Percentiles rank a stretch among this genome's conserved stretches.
These are phyloP conservation scores for Dipus sagitta DNA, from an alignment of 2,797 vertebrate genomes.

Conservation along the genomic window DNA sequence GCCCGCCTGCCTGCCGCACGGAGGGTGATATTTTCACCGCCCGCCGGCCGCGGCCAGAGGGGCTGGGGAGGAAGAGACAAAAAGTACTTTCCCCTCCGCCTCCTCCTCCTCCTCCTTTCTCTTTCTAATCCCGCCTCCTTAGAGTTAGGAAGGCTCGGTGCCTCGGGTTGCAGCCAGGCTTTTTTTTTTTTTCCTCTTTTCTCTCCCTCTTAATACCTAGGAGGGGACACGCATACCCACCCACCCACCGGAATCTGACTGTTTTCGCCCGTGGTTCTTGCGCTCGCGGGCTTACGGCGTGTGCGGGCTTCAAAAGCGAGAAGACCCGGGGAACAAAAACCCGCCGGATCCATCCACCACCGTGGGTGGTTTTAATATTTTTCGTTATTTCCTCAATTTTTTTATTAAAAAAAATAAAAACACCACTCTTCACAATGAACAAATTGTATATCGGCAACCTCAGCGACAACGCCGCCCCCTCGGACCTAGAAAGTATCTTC, in stretches of 20 bases:
- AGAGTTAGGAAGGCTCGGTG: constrained; percentile 85
- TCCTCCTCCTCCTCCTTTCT: constrained; percentile 62
- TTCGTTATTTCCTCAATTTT: constrained; percentile 52
- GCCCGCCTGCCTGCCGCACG: constrained; percentile 83
- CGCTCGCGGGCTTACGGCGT: constrained; percentile 65
- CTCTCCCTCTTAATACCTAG: constrained; percentile 67
- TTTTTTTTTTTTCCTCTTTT: constrained; percentile 80
- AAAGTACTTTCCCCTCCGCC: constrained; percentile 92
- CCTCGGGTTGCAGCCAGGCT: constrained; percentile 74
- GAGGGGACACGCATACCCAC: constrained; percentile 69
- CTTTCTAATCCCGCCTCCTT: constrained; percentile 71
- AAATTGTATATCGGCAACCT: constrained; percentile 99
- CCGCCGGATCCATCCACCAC: constrained; percentile 61
- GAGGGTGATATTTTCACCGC: constrained; percentile 95
- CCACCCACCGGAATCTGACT: constrained; percentile 74
- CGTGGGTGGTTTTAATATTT: constrained; percentile 78
- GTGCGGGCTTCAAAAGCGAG: constrained; percentile 60
- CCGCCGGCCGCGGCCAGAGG: constrained; percentile 88
- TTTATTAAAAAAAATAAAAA: constrained; percentile 22
- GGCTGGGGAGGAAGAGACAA: constrained; percentile 92
- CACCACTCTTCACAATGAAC: constrained; percentile 92
- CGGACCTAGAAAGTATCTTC: constrained; percentile 98
- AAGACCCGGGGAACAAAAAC: constrained; percentile 79
- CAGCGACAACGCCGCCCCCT: constrained; percentile 95
- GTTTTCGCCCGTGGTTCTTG: constrained; percentile 68